Conservation (phyloP, 2,888 invertebrate genomes). For the Lysandra bellargus region DNA sequence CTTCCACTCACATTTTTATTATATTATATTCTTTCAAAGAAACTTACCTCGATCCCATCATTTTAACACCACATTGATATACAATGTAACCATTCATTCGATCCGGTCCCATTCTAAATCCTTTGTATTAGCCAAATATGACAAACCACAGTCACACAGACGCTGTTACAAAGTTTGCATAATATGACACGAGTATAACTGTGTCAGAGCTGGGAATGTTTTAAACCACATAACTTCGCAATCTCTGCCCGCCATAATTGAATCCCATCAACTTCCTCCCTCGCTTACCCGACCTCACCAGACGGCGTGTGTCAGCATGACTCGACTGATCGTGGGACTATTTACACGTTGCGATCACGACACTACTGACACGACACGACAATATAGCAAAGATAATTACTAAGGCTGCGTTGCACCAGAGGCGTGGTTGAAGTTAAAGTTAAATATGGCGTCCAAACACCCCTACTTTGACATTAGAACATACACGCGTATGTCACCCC, state of each 20-base stretch:
- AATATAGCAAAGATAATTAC: not conserved
- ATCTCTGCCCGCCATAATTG: slow-evolving; percentile 21
- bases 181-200: not conserved
- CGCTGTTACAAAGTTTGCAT: slow-evolving; percentile 5
- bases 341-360: not conserved
- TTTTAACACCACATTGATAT: too few relatives aligned
- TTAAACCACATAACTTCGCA: slow-evolving; percentile 21
- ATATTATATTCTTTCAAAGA: too few relatives aligned
- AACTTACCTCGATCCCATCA: too few relatives aligned
- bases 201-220: not conserved
- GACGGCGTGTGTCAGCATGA: not conserved
- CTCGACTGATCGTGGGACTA: not conserved
- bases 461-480: too few relatives aligned
- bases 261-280: slow-evolving; percentile 18
- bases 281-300: not conserved
- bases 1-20: too few relatives aligned
- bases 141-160: not conserved
- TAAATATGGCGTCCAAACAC: too few relatives aligned
- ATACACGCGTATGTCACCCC: too few relatives aligned
- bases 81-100: too few relatives aligned
- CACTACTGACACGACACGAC: not conserved
- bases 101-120: not conserved
- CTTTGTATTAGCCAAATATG: not conserved
- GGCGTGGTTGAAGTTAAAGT: too few relatives aligned
- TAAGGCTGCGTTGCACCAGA: too few relatives aligned